Evolutionary conservation across 2,888 invertebrate species (phyloP), one percentile per base, ranked within the genome.

Genomic region (Drosophila rubida): DNA sequence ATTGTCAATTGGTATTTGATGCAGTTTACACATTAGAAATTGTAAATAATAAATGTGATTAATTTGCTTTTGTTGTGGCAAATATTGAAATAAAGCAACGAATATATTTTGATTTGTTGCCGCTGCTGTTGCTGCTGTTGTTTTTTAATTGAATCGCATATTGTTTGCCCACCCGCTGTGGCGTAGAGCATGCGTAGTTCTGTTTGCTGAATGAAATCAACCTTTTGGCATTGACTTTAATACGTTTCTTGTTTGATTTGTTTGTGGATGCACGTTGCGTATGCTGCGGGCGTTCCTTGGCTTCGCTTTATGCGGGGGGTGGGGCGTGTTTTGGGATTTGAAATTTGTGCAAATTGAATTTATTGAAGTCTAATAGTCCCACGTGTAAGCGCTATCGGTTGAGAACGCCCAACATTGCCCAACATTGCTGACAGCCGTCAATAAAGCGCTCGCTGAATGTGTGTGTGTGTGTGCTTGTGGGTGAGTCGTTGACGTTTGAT

Each of bases 261-360:
- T 83, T 83, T 83, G 81, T 66, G 70, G 73, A 69, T 83, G 82
- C 81, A 83, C 58, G 84, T 67, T 87, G 75, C 73, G 87, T 84
- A 54, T 78, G 85, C 82, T 75, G 75, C 61, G 69, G 84, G 87
- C 81, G 65, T 65, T 59, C 50, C 53, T 61, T 32, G 32, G 4
- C 32, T 32, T 57, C 45, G 35, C 44, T 59, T 62, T 57, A 61
- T 61, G 44, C 54, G 42, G 22, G 46, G 51, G 61, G 58, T 30
- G 39, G 27, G 73, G 66, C 59, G 59, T 69, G 80, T 79, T 69
- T 63, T 62, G 66, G 69, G 76, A 75, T 75, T 75, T 75, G 68
- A 85, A 87, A 87, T 87, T 85, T 87, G 86, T 78, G 86, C 78
- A 85, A 87, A 87, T 85, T 85, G 83, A 85, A 85, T 87, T 85